Evolutionary conservation across 2,888 invertebrate species (phyloP), one percentile per base, ranked within the genome.

Genomic region (Helicoverpa assulta): DNA sequence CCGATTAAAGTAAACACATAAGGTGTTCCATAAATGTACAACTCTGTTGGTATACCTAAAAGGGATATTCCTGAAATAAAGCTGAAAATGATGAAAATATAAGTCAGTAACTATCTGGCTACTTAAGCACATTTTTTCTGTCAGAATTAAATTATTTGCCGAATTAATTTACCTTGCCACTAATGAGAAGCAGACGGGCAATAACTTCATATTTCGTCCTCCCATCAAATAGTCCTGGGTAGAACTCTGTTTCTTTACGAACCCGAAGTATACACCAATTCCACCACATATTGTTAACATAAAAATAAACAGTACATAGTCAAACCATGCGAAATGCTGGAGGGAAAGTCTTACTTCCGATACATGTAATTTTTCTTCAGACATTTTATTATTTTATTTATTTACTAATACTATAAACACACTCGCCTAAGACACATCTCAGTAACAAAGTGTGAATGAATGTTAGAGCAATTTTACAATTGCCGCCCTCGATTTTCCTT

Each of bases 231-330:
- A 98, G 81, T 97, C 97, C 85, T 97, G 97, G 1, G 97, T 96
- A 1, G 94, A 91, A 77, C 90, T 85, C 86, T 94, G 83, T 83
- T 97, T 97, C 69, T 97, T 96, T 76, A 97, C 92, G 86, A 97
- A 97, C 7, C 98, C 98, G 87, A 97, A 98, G 90, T 98, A 98
- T 67, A 98, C 90, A 12, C 98, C 98, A 67, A 98, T 97, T 4
- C 96, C 94, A 40, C 97, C 97, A 86, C 98, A 98, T 47, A 97
- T 91, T 6, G 96, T 87, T 70, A 98, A 93, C 98, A 98, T 98
- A 0, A 96, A 83, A 16, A 96, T 92, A 86, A 98, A 98, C 58
- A 97, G 96, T 0, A 96, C 86, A 89, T 98, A 98, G 90, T 98
- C 98, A 50, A 95, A 89, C 90, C 94, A 94, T 18, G 96, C 95